Conservation (phyloP, 2,113 vertebrate species). For the Corythoichthys intestinalis region DNA sequence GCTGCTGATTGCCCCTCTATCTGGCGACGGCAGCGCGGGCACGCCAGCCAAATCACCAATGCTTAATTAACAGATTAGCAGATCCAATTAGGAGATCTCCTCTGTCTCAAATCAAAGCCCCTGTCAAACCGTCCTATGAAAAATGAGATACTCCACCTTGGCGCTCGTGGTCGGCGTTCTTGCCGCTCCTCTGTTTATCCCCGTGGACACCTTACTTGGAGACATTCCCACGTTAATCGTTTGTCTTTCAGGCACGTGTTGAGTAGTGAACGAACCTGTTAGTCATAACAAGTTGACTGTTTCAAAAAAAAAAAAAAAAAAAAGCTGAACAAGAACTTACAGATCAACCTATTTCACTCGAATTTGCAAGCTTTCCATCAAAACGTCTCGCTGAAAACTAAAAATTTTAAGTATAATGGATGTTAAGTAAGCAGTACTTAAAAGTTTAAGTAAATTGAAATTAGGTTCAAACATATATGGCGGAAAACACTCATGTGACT, state of each 20-base stretch:
- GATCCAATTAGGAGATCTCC: constrained; percentile 77
- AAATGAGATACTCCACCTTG: constrained; percentile 58
- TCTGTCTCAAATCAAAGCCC: constrained; percentile 60
- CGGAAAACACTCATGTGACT: too few species aligned
- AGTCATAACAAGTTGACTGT: constrained; percentile 7
- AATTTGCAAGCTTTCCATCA: too few species aligned
- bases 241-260: constrained; percentile 19
- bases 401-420: too few species aligned
- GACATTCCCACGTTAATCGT: constrained; percentile 16
- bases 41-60: constrained; percentile 58
- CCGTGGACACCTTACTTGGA: constrained; percentile 36
- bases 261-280: constrained; percentile 4
- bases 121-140: constrained; percentile 60
- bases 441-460: too few species aligned
- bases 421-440: too few species aligned
- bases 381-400: too few species aligned
- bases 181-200: constrained; percentile 27
- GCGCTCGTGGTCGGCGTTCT: background rate
- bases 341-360: too few species aligned
- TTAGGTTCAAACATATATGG: too few species aligned
- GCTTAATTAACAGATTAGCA: constrained; percentile 76
- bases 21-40: constrained; percentile 29
- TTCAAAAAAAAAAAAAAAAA: too few species aligned
- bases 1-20: constrained; percentile 56
- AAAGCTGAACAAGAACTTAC: too few species aligned